Percentiles rank a stretch among this genome's conserved stretches.
Evolutionary conservation across 2,797 vertebrate species (phyloP).

Genomic region (Liasis olivaceus): DNA sequence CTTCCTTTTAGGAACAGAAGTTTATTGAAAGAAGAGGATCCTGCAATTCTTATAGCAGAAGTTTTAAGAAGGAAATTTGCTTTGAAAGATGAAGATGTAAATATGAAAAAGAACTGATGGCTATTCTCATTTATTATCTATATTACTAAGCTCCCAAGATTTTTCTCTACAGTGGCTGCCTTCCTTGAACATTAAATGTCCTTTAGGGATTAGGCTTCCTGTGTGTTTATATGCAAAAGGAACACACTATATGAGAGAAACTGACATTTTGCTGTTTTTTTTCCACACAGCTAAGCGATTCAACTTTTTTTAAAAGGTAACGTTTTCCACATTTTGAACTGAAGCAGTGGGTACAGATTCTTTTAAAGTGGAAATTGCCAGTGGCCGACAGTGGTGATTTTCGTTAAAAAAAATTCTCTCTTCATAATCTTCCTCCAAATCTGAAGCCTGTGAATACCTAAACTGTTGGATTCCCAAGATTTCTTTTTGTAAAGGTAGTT

Average conservation of each 20-base stretch:
- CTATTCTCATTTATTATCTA: conserved; percentile 27
- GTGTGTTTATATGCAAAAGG: neutral
- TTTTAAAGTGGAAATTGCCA: conserved; percentile 38
- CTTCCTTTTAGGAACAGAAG: conserved; percentile 77
- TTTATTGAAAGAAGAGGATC: conserved; percentile 90
- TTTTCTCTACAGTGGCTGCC: conserved; percentile 71
- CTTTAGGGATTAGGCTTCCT: conserved; percentile 41
- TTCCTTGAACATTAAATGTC: conserved; percentile 62
- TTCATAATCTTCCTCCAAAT: fast-evolving
- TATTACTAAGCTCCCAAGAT: conserved; percentile 57
- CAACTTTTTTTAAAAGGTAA: conserved; percentile 57
- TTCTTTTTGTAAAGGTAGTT: neutral
- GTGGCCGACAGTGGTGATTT: conserved; percentile 4
- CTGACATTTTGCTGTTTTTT: conserved; percentile 34
- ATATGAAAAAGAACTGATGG: conserved; percentile 74
- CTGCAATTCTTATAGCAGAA: conserved; percentile 91
- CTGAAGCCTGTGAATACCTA: neutral
- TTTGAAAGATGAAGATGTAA: conserved; percentile 87
- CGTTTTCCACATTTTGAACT: conserved; percentile 53
- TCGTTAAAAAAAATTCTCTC: neutral
- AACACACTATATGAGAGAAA: conserved; percentile 11
- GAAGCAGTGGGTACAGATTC: conserved; percentile 38
- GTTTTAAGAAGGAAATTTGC: conserved; percentile 94
- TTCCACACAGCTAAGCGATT: conserved; percentile 50
- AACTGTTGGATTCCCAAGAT: neutral